Evolutionary conservation across 2,797 vertebrate genomes (phyloP), one percentile per base, ranked within the genome.

Genomic region (Champsocephalus gunnari): DNA sequence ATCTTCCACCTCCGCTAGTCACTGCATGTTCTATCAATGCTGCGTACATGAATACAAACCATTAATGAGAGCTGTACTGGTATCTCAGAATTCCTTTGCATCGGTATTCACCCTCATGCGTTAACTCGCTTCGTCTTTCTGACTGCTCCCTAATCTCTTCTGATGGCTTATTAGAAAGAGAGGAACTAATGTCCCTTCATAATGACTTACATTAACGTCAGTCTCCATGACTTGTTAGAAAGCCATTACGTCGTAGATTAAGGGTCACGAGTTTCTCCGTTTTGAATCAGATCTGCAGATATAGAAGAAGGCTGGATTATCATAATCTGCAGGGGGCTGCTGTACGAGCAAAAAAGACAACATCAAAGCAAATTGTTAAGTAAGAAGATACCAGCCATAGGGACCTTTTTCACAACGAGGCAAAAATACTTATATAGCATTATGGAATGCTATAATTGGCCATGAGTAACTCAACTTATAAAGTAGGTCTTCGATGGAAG

Each of bases 121-220:
- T 43, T 2, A 34, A 56, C 57, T 19, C 21, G 1, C 21, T 54
- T 21, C 64, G 58, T 60, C 58, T 53, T 24, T 59, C 3, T 58
- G 13, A 70, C 4, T 21, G 62, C 17, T 48, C 28, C 50, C 38
- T 71, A 21, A 73, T 47, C 38, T 13, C 3, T 59, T 71, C 60
- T 21, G 43, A 67, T 50, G 38, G 49, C 49, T 65, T 47, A 56
- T 73, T 65, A 70, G 61, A 62, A 65, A 81, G 54, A 9, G 19
- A 21, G 38, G 50, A 64, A 55, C 32, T 32, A n/a, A 4, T 34
- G 48, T 57, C 50, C 38, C 38, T 50, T 66, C 19, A 59, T 47
- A 62, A 66, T 77, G 44, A 66, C 63, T 53, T 24, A 51, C 8
- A 16, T 38, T 57, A 19, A 43, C 19, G 8, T 49, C 21, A 63